phyloP scores from a whole-genome alignment of 2,797 vertebrate species.

The Parotocinclus haroldoi region DNA sequence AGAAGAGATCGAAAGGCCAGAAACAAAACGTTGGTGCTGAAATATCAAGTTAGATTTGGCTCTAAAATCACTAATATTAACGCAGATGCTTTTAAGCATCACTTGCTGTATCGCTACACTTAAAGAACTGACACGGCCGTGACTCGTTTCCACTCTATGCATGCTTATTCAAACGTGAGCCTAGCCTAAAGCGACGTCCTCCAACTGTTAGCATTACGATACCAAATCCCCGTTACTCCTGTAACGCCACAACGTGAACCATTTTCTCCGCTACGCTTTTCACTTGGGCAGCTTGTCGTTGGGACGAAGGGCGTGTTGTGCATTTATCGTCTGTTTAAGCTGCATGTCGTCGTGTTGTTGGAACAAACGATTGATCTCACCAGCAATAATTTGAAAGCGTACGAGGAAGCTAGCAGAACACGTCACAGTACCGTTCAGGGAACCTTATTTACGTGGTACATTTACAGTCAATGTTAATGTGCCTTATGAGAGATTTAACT shows the following conservation, averaged over 20 bases:
- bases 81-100: too few relatives aligned
- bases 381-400: conserved; percentile 49
- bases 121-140: too few relatives aligned
- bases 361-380: conserved; percentile 30
- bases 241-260: not conserved
- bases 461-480: conserved; percentile 51
- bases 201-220: too few relatives aligned
- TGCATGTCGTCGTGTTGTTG: conserved; percentile 42
- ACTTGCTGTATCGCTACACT: too few relatives aligned
- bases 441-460: conserved; percentile 44
- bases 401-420: conserved; percentile 9
- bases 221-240: not conserved
- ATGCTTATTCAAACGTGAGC: not conserved
- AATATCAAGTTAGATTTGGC: too few relatives aligned
- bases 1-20: too few relatives aligned
- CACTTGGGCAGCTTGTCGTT: conserved; percentile 20
- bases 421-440: conserved; percentile 45
- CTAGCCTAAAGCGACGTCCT: too few relatives aligned
- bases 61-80: too few relatives aligned
- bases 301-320: not conserved
- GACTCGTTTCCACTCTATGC: not conserved
- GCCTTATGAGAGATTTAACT: conserved; percentile 55
- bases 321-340: not conserved
- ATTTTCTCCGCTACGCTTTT: not conserved
- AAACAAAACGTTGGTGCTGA: too few relatives aligned